A percentile compares a stretch with the other conserved stretches of the same genome.
These are phyloP conservation scores for Pimephales promelas DNA, from an alignment of 2,113 vertebrate genomes.

Conservation along the genomic window DNA sequence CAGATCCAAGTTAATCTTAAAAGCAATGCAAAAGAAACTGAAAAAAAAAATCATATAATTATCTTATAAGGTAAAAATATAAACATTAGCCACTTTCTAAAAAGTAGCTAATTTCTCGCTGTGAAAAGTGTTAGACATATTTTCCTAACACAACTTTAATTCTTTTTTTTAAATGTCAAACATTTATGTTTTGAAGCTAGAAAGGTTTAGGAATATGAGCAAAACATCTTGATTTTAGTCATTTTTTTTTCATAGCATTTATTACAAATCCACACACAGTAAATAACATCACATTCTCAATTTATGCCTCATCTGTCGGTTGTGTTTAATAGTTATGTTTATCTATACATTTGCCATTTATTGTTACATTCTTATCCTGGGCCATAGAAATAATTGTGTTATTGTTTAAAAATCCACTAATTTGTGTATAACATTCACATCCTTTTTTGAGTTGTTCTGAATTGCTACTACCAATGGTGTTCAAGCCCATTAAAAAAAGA, in stretches of 20 bases:
- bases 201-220: no score
- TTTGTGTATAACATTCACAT: background rate
- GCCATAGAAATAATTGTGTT: background rate
- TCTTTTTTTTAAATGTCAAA: background rate
- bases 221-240: no score
- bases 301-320: background rate
- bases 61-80: background rate
- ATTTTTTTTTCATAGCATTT: background rate
- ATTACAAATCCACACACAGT: background rate
- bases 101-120: background rate
- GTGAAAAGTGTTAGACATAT: background rate
- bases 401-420: slow-evolving; percentile 12
- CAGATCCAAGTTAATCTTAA: background rate
- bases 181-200: no score
- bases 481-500: background rate
- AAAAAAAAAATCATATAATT: background rate
- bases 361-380: slow-evolving; percentile 12
- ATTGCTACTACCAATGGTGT: background rate
- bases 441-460: background rate
- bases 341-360: background rate
- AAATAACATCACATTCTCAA: background rate
- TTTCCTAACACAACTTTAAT: background rate
- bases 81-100: background rate
- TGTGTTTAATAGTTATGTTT: background rate
- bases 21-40: background rate